Evolutionary conservation across 2,797 vertebrate genomes (phyloP), one percentile per base, ranked within the genome.

Genomic region (Tiaroga cobitis): DNA sequence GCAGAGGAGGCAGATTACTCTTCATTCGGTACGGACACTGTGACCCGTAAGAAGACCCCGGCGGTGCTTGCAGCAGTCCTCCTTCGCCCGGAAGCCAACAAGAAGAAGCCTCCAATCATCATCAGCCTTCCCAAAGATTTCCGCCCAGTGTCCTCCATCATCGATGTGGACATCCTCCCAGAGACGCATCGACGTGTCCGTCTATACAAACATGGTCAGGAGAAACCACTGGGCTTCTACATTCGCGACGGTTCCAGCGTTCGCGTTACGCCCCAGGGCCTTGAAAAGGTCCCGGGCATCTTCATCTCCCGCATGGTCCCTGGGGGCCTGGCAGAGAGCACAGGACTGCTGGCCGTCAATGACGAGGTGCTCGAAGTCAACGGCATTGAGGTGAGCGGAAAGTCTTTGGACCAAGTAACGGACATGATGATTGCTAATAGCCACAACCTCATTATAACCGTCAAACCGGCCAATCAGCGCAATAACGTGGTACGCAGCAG

Each of bases 381-480:
- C 0, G 97, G 98, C 26, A 99, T 99, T 3, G 98, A 99, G 91
- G 98, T 99, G 89, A 97, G 95, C 0, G 97, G 97, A 0, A 99
- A 99, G 87, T 98, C 97, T 72, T 95, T 99, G 11, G 98, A 99
- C 93, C 98, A 99, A 86, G 98, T 99, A 82, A 99, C 98, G 0
- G 98, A 99, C 93, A 99, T 99, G 98, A 99, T 99, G 98, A 98
- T 99, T 13, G 98, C 98, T 0, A 99, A 99, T 94, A 99, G 98
- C 92, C 97, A 98, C 92, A 99, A 99, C 94, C 96, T 99, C 90
- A 99, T 99, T 90, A 95, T 99, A 89, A 99, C 98, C 0, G 98
- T 99, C 73, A 96, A 98, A 77, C 98, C 98, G 0, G 98, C 98
- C 69, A 99, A 99, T 93, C 98, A 99, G 95, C 95, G 98, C 89